Base-by-base conservation (phyloP, 2,113 vertebrate species). In the Hipposideros armiger region DNA sequence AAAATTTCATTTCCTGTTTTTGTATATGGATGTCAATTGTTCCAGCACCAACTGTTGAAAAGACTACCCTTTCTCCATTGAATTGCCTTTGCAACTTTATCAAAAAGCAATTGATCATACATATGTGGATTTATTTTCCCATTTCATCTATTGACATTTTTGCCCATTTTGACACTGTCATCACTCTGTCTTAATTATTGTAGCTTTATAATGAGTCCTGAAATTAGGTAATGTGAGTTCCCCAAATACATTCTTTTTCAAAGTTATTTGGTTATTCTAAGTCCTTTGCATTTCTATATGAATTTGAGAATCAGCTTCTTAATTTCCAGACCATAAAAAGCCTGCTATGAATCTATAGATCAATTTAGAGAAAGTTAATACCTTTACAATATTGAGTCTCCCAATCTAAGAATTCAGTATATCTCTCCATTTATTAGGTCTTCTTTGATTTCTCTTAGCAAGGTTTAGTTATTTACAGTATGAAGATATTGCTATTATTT, bases 281-380 rank as follows among this genome's bases (percentile, higher is more conserved):
- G 2, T 45, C 32, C 58, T 56, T 56, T 85, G 16, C 26, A 70
- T 74, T 82, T 87, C 24, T n/a, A 72, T 13, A 42, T 30, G 30
- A 96, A 87, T 60, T 82, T 92, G 36, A 77, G n/a, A 56, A 58
- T 83, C 13, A 76, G 22, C 15, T 66, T 87, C 60, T 90, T 67
- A 83, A 91, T 73, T 93, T 93, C 64, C 92, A 70, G 11, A 47
- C 26, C 3, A 22, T 50, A 36, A 70, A 47, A 60, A 66, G 24
- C 0, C 50, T 85, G 1, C 9, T 42, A 85, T 78, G 9, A 87
- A 77, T 64, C 36, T 87, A 58, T 50, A 76, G 11, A 77, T 87
- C n/a, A 87, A 30, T 72, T 82, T 32, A 7, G 8, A 32, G 13
- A 60, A 74, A 91, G 88, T 15, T 70, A 76, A 90, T 42, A 67